A percentile compares a stretch with the other conserved stretches of the same genome.
These are phyloP conservation scores for Xiphophorus couchianus DNA, from an alignment of 2,113 vertebrate genomes.

Conservation along the genomic window DNA sequence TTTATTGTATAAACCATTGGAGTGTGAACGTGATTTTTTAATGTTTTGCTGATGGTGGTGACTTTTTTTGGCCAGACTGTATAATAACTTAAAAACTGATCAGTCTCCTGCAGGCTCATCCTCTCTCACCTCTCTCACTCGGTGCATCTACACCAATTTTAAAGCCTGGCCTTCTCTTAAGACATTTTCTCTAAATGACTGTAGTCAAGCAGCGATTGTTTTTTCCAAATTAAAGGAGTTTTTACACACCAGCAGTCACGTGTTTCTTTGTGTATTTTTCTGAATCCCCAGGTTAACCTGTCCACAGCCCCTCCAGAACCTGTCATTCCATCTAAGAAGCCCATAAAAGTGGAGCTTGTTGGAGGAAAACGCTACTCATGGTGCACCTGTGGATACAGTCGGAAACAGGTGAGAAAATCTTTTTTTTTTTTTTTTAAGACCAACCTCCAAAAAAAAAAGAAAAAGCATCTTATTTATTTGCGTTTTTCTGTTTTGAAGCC, in stretches of 20 bases:
- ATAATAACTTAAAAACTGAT: too few species aligned
- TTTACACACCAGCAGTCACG: not conserved
- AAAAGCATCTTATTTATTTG: not conserved
- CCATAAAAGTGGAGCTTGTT: constrained; percentile 81
- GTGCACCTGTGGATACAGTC: constrained; percentile 88
- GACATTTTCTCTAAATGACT: too few species aligned
- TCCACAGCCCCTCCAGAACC: constrained; percentile 56
- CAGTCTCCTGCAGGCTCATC: too few species aligned
- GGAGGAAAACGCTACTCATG: constrained; percentile 83
- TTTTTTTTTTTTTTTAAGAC: not conserved
- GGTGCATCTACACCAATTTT: too few species aligned
- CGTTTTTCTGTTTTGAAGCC: constrained; percentile 74
- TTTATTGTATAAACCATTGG: too few species aligned
- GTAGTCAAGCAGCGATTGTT: too few species aligned
- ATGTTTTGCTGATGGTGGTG: too few species aligned
- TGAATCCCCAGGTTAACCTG: constrained; percentile 16
- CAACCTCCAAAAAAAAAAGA: not conserved
- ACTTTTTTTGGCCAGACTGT: too few species aligned
- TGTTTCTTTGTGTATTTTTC: not conserved
- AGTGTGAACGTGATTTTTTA: too few species aligned
- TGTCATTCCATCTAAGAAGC: constrained; percentile 79
- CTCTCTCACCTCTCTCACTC: too few species aligned
- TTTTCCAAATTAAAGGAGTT: not conserved
- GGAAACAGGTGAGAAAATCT: constrained; percentile 80
- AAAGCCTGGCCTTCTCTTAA: too few species aligned